Percentiles rank a stretch among this genome's conserved stretches.
These are phyloP conservation scores for Eristalinus sepulchralis DNA, from an alignment of 2,888 invertebrate genomes.

Conservation along the genomic window DNA sequence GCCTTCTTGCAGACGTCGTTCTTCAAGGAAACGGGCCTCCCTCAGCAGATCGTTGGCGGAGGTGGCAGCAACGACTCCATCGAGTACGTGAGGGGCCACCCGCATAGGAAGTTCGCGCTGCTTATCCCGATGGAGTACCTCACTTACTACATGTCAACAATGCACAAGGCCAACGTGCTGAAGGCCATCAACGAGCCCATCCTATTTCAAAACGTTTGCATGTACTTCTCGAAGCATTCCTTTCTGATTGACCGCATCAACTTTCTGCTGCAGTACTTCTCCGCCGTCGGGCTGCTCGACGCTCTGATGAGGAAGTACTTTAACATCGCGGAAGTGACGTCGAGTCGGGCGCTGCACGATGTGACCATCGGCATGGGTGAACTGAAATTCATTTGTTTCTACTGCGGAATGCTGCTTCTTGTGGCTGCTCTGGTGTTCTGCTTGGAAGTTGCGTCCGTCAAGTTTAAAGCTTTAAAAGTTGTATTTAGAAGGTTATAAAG, in stretches of 20 bases:
- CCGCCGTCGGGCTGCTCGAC: conserved; percentile 73
- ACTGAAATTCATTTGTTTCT: conserved; percentile 21
- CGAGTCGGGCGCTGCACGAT: neutral
- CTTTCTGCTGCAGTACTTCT: conserved; percentile 72
- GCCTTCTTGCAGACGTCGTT: conserved; percentile 63
- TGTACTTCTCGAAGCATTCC: conserved; percentile 75
- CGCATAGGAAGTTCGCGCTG: conserved; percentile 30
- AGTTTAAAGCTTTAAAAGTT: neutral
- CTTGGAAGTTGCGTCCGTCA: neutral
- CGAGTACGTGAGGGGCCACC: neutral
- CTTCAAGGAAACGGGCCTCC: conserved; percentile 33
- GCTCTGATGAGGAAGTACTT: conserved; percentile 65
- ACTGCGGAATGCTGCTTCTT: neutral
- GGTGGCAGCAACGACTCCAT: conserved; percentile 16
- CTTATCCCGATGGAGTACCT: conserved; percentile 70
- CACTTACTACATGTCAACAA: conserved; percentile 33
- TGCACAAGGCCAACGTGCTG: conserved; percentile 25
- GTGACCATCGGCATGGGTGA: conserved; percentile 10
- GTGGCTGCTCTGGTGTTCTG: neutral
- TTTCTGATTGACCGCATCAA: conserved; percentile 74
- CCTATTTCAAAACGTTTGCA: conserved; percentile 34
- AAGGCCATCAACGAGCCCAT: conserved; percentile 16
- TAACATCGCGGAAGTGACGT: neutral
- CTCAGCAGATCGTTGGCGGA: conserved; percentile 37
- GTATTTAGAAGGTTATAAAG: neutral